A percentile compares a stretch with the other conserved stretches of the same genome.
Conservation (phyloP, 2,113 vertebrate species). For the Bostrychus sinensis region DNA sequence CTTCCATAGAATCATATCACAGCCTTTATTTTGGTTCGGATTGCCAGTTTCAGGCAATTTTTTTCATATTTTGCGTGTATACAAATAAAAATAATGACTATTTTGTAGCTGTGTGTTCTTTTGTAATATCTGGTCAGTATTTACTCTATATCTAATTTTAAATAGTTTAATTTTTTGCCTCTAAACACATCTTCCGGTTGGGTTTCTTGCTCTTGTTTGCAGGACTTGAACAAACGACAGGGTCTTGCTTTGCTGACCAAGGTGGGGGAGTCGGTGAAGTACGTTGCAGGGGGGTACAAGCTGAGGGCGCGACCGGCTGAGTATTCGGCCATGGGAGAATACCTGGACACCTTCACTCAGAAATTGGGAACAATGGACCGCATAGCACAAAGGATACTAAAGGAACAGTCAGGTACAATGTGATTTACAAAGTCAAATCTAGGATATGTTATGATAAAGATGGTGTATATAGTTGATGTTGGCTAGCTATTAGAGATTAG, state of each 20-base stretch:
- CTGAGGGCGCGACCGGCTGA: constrained; percentile 89
- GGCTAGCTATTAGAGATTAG: no score
- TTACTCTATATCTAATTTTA: no score
- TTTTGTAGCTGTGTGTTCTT: no score
- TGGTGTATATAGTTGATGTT: no score
- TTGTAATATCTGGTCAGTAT: no score
- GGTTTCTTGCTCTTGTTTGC: not conserved
- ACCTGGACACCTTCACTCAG: constrained; percentile 91
- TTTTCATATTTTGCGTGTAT: no score
- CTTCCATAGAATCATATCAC: no score
- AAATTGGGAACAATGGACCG: constrained; percentile 97
- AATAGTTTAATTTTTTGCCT: no score
- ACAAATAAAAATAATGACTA: no score
- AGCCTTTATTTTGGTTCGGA: no score
- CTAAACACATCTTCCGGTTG: not conserved
- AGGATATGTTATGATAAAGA: not conserved
- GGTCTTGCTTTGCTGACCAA: constrained; percentile 91
- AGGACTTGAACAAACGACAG: constrained; percentile 98
- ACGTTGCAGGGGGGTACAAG: constrained; percentile 94
- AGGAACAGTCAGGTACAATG: constrained; percentile 90
- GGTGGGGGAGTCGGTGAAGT: constrained; percentile 94
- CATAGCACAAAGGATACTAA: constrained; percentile 96
- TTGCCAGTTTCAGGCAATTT: no score
- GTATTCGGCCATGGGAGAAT: constrained; percentile 91
- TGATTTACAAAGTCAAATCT: not conserved